These are phyloP conservation scores for Drosophila fuyamai DNA, from an alignment of 1,140 invertebrate genomes.

Conservation along the genomic window DNA sequence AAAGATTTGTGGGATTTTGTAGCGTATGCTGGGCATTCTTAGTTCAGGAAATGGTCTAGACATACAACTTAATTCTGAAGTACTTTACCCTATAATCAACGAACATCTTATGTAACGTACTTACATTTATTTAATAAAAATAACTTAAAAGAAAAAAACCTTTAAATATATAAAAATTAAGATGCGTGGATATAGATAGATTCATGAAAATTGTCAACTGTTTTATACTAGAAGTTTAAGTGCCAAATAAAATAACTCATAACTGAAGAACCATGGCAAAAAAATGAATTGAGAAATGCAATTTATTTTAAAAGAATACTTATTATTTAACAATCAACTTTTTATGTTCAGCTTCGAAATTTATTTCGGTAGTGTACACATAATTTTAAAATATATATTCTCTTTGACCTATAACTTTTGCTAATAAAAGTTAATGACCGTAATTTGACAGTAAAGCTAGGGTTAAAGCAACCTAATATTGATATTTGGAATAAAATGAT, in stretches of 20 bases:
- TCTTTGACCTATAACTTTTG: neutral
- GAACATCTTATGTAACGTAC: too few species aligned
- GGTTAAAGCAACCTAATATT: too few species aligned
- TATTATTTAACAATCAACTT: neutral
- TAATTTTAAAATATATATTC: too few species aligned
- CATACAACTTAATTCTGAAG: too few species aligned
- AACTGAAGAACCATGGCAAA: neutral
- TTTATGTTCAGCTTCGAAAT: neutral
- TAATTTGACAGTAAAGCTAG: neutral
- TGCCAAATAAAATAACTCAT: neutral
- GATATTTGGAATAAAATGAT: too few species aligned
- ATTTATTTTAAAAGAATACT: neutral
- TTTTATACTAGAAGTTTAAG: neutral
- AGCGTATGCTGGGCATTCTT: neutral
- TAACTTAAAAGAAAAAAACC: too few species aligned
- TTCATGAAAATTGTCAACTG: too few species aligned
- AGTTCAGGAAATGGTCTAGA: slow-evolving; percentile 1
- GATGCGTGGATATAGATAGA: too few species aligned
- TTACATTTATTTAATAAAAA: too few species aligned
- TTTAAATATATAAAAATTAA: too few species aligned
- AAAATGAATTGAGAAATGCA: neutral
- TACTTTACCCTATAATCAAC: neutral
- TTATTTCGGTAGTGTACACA: neutral
- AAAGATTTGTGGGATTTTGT: slow-evolving; percentile 9
- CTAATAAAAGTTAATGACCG: too few species aligned